These are phyloP conservation scores for Crocuta crocuta DNA, from an alignment of 2,113 vertebrate genomes.

Conservation along the genomic window DNA sequence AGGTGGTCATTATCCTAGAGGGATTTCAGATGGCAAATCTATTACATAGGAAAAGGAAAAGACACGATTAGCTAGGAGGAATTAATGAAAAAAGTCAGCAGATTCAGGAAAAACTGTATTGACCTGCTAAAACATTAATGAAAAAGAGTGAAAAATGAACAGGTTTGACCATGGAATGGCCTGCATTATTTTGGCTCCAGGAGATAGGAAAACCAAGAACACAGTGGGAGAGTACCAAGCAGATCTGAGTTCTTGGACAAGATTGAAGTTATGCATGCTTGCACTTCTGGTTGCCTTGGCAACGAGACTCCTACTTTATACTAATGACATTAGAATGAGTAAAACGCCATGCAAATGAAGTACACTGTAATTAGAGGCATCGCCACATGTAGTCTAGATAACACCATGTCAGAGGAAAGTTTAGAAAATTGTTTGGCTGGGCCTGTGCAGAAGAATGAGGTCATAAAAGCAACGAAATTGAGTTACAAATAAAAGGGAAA, in stretches of 20 bases:
- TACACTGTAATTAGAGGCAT: slow-evolving; percentile 1
- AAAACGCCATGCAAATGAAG: slow-evolving; percentile 43
- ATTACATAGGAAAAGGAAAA: background rate
- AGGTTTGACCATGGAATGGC: background rate
- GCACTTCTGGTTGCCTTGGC: slow-evolving; percentile 72
- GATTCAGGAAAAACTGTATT: background rate
- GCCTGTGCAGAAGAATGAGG: background rate
- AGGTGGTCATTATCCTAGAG: background rate
- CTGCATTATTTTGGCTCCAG: background rate
- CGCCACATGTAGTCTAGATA: background rate
- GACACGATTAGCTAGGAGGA: background rate
- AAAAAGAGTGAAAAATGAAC: background rate
- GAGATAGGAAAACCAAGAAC: background rate
- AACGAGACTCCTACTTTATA: slow-evolving; percentile 66
- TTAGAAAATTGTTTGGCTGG: background rate
- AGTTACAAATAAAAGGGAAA: background rate
- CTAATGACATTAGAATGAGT: slow-evolving; percentile 62
- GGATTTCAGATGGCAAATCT: background rate
- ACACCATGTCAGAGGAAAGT: background rate
- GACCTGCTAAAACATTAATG: background rate
- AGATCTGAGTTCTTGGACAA: slow-evolving; percentile 1
- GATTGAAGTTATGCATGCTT: slow-evolving; percentile 35
- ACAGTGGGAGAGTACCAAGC: background rate
- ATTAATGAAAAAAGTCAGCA: background rate
- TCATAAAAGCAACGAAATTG: background rate